A percentile compares a stretch with the other conserved stretches of the same genome.
Conservation (phyloP, 2,797 vertebrate species). For the Todus mexicanus region DNA sequence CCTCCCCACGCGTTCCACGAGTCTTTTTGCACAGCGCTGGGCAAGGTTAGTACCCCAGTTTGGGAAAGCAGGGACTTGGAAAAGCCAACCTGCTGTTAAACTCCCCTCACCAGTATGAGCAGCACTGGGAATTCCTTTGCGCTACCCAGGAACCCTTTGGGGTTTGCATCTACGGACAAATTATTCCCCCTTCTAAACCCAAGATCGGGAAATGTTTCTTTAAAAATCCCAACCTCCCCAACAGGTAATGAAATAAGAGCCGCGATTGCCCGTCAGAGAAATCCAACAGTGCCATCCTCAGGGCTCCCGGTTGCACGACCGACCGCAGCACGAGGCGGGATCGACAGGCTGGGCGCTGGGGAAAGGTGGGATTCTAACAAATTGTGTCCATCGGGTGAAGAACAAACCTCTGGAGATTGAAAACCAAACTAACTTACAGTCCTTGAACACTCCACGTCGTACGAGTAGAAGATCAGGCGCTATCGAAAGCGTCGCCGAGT, state of each 20-base stretch:
- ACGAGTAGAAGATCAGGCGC: neutral
- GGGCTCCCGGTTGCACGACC: neutral
- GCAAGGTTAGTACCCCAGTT: fast-evolving
- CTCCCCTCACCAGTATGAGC: neutral
- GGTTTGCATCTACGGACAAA: neutral
- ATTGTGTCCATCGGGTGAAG: fast-evolving
- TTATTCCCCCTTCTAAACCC: neutral
- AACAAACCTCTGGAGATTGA: neutral
- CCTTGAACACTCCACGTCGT: neutral
- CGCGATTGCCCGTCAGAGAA: neutral
- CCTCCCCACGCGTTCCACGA: neutral
- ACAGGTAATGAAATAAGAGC: neutral
- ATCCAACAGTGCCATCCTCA: conserved; percentile 22
- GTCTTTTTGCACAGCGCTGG: neutral
- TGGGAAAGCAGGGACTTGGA: neutral
- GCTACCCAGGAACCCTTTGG: neutral
- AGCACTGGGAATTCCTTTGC: neutral
- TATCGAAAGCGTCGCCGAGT: neutral
- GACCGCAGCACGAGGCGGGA: neutral
- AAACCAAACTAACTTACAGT: neutral
- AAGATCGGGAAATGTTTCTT: fast-evolving
- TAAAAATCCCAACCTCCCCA: neutral
- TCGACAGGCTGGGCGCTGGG: neutral
- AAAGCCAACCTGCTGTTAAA: neutral
- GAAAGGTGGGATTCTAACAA: too few species aligned